phyloP scores from a whole-genome alignment of 2,888 invertebrate species.

The Hymenopus coronatus region DNA sequence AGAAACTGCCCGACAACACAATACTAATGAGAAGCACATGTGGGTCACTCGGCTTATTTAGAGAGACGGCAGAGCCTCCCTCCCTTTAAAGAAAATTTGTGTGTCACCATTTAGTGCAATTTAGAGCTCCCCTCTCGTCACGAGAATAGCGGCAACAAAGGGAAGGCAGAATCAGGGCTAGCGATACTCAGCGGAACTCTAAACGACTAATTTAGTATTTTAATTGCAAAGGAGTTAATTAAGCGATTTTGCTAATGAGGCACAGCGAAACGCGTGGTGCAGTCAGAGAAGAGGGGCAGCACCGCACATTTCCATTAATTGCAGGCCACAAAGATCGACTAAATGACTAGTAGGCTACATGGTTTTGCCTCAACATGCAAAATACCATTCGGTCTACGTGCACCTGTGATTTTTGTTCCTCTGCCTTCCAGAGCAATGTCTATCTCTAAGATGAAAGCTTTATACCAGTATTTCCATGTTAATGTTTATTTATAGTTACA shows the following conservation, averaged over 20 bases:
- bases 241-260: neutral
- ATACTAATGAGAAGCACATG: neutral
- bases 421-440: too few relatives aligned
- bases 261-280: neutral
- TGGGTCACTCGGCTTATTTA: neutral
- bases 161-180: neutral
- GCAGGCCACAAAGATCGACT: neutral
- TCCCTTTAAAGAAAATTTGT: neutral
- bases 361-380: neutral
- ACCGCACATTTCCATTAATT: neutral
- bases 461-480: too few relatives aligned
- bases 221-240: neutral
- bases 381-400: neutral
- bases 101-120: neutral
- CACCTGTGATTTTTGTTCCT: too few relatives aligned
- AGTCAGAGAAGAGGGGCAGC: neutral
- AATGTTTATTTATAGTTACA: too few relatives aligned
- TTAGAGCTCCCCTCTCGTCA: neutral
- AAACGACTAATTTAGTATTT: neutral
- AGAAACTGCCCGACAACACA: neutral
- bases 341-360: neutral
- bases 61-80: neutral
- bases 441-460: too few relatives aligned
- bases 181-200: neutral
- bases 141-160: neutral